Percentiles rank a stretch among this genome's conserved stretches.
Evolutionary conservation across 1,140 invertebrate species (phyloP).

Genomic region (Drosophila miranda): DNA sequence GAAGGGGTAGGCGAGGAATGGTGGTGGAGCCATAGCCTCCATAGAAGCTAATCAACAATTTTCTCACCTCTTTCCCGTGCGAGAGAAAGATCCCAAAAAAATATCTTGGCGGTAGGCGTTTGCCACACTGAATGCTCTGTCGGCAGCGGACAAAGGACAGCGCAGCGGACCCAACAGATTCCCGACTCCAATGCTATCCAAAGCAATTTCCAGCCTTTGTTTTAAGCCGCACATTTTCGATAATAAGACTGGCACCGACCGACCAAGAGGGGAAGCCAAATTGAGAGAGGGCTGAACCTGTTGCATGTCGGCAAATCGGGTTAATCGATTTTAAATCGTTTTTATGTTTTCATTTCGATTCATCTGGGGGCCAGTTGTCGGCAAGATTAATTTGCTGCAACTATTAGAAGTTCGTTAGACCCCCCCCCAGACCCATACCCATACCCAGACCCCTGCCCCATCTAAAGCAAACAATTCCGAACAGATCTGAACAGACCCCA

Average conservation of each 20-base stretch:
- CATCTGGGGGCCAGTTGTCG: slow-evolving; percentile 33
- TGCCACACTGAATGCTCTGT: slow-evolving; percentile 76
- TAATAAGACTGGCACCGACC: slow-evolving; percentile 53
- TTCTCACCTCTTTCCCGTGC: slow-evolving; percentile 82
- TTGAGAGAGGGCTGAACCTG: slow-evolving; percentile 60
- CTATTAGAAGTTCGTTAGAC: slow-evolving; percentile 73
- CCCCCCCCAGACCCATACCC: neutral
- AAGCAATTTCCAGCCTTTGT: slow-evolving; percentile 73
- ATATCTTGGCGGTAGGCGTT: slow-evolving; percentile 75
- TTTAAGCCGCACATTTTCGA: slow-evolving; percentile 73
- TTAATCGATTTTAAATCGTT: slow-evolving; percentile 82
- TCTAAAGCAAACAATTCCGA: slow-evolving; percentile 36
- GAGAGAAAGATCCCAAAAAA: slow-evolving; percentile 5
- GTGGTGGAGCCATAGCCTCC: slow-evolving; percentile 53
- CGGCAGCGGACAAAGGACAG: slow-evolving; percentile 42
- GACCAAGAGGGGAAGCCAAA: slow-evolving; percentile 15
- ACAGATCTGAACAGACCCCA: neutral
- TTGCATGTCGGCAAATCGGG: slow-evolving; percentile 79
- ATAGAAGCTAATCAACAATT: slow-evolving; percentile 82
- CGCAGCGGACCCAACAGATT: slow-evolving; percentile 15
- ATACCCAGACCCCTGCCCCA: neutral
- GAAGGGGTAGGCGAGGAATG: neutral
- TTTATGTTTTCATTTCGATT: slow-evolving; percentile 79
- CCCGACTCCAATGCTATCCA: slow-evolving; percentile 9
- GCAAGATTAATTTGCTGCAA: slow-evolving; percentile 62